These are phyloP conservation scores for Achatina immaculata DNA, from an alignment of 1,140 invertebrate genomes.

Conservation along the genomic window DNA sequence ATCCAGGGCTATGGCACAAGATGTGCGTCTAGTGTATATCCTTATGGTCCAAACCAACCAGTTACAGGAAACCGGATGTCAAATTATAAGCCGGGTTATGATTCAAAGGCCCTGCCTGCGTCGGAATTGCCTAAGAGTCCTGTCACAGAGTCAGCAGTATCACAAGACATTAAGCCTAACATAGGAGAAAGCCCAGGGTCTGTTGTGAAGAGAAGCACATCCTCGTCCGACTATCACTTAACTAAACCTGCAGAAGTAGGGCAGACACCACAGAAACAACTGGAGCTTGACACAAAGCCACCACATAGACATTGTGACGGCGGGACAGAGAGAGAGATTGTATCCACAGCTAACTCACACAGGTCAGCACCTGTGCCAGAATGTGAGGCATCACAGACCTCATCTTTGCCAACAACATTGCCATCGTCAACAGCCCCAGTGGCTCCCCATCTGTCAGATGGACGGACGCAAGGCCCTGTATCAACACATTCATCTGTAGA, in stretches of 20 bases:
- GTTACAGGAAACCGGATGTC: neutral
- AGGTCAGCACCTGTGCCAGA: neutral
- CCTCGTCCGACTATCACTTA: neutral
- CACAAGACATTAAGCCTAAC: constrained; percentile 10
- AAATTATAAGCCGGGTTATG: neutral
- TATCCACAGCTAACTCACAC: neutral
- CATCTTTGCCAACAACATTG: neutral
- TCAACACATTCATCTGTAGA: neutral
- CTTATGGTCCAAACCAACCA: neutral
- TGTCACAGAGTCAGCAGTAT: neutral
- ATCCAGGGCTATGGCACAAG: neutral
- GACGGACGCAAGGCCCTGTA: neutral
- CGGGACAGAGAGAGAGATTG: neutral
- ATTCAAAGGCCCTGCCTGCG: neutral
- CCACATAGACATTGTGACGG: neutral
- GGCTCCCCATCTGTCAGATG: neutral
- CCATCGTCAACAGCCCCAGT: neutral
- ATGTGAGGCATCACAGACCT: neutral
- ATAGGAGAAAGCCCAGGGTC: neutral
- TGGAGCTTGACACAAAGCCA: neutral
- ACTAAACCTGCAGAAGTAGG: neutral
- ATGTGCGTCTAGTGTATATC: neutral
- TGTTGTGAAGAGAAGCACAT: constrained; percentile 2
- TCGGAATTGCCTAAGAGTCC: neutral
- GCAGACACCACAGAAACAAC: neutral